Base-by-base conservation (phyloP, 2,113 vertebrate genomes). In the Cairina moschata region DNA sequence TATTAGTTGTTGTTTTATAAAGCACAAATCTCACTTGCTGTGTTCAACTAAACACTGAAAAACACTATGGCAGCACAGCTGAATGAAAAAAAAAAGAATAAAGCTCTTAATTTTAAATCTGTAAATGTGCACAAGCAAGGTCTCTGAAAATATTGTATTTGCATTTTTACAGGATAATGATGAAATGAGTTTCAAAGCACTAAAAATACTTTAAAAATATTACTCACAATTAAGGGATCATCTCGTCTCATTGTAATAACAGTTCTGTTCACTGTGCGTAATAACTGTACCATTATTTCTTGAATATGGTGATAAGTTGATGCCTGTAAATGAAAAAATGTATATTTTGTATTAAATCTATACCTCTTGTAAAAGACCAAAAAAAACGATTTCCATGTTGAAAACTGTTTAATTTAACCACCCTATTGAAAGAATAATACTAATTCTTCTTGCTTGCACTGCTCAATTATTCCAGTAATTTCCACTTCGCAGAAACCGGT, bases 181-280 rank as follows among this genome's bases (percentile, higher is more conserved):
- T 16, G 55, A 91, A 76, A 77, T 55, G 0, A 28, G 20, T 69
- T 72, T 62, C n/a, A 60, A 73, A 68, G 38, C 31, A 82, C 50
- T 81, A 59, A 50, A 63, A 78, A 83, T 68, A 21, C 17, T 84
- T 54, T 85, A 80, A 72, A 72, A 44, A 26, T 50, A 86, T 29
- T 97, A 99, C 99, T 99, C 95, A 99, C 99, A 59, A 98, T 99
- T 87, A 99, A 97, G 65, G 95, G 21, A 11, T 99, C 99, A 46
- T 99, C 99, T 87, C 99, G 97, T 23, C 98, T 98, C 99, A 99
- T 99, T 2, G 97, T 98, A 98, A 99, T 99, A 96, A 99, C 99
- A 1, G 98, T 99, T 83, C 88, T 94, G 98, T 99, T 99, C 94
- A 99, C 99, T 2, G 97, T 99, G 91, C 98, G 98, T 42, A 99